A percentile compares a stretch with the other conserved stretches of the same genome.
These are phyloP conservation scores for Pseudopipra pipra DNA, from an alignment of 2,113 vertebrate genomes.

Conservation along the genomic window DNA sequence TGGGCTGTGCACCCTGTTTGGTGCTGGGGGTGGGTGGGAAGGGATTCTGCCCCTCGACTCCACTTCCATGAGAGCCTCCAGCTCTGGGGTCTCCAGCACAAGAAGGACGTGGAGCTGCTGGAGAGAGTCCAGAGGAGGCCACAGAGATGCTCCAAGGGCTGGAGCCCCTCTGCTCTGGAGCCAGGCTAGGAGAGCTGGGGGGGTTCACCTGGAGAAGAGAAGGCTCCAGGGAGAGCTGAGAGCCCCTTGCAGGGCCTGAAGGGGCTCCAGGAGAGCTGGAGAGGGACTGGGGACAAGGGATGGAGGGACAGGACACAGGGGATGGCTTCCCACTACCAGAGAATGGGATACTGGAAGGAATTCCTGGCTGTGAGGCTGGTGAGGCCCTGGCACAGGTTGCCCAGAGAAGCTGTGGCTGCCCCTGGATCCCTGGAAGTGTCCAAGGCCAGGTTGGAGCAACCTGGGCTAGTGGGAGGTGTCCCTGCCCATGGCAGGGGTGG, in stretches of 20 bases:
- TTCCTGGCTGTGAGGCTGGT: neutral
- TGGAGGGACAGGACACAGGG: neutral
- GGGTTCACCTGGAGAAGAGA: rapidly evolving
- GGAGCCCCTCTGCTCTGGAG: neutral
- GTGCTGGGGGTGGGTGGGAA: neutral
- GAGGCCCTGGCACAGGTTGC: rapidly evolving
- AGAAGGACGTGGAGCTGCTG: neutral
- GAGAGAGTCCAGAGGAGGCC: rapidly evolving
- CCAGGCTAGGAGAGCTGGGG: neutral
- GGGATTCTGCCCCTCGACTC: neutral
- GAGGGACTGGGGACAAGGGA: neutral
- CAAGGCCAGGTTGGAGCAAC: neutral
- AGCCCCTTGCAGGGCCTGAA: neutral
- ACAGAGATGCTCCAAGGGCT: neutral
- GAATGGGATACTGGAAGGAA: neutral
- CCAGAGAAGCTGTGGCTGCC: neutral
- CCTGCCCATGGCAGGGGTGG: neutral
- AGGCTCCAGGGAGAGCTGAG: neutral
- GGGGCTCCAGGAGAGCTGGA: neutral
- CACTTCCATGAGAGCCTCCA: neutral
- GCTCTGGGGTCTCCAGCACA: neutral
- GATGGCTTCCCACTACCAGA: neutral
- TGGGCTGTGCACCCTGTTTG: neutral
- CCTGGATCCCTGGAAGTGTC: neutral
- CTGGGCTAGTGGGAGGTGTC: neutral